A percentile compares a stretch with the other conserved stretches of the same genome.
These are phyloP conservation scores for Parnassius apollo DNA, from an alignment of 2,888 invertebrate genomes.

Conservation along the genomic window DNA sequence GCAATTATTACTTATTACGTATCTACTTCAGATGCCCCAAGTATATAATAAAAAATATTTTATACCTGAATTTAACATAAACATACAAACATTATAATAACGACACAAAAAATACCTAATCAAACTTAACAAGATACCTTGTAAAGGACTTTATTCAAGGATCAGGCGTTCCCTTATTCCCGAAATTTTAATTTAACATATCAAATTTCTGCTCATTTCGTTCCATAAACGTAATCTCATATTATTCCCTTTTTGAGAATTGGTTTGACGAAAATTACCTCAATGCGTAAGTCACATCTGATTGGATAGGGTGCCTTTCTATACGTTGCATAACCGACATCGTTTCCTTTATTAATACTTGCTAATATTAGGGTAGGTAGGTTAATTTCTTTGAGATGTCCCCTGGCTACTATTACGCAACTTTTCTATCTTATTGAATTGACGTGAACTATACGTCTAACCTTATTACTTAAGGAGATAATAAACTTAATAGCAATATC, in stretches of 20 bases:
- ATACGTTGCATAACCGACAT: slow-evolving; percentile 40
- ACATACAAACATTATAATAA: too few species aligned
- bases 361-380: slow-evolving; percentile 50
- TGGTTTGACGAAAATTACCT: slow-evolving; percentile 25
- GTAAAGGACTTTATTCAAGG: too few species aligned
- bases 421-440: slow-evolving; percentile 41
- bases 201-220: slow-evolving; percentile 3
- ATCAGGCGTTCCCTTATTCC: too few species aligned
- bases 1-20: too few species aligned
- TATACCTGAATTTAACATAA: too few species aligned
- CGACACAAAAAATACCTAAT: too few species aligned
- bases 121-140: too few species aligned
- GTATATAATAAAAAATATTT: too few species aligned
- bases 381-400: slow-evolving; percentile 51
- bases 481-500: background rate
- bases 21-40: too few species aligned
- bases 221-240: slow-evolving; percentile 10
- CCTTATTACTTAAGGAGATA: slow-evolving; percentile 12
- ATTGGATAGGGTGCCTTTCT: slow-evolving; percentile 20
- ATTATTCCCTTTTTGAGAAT: slow-evolving; percentile 14
- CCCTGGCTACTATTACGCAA: slow-evolving; percentile 43
- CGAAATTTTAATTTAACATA: slow-evolving; percentile 7
- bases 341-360: slow-evolving; percentile 55
- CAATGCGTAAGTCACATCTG: slow-evolving; percentile 23
- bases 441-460: slow-evolving; percentile 26